Base-by-base conservation (phyloP, 2,113 vertebrate genomes). In the Vidua chalybeata region DNA sequence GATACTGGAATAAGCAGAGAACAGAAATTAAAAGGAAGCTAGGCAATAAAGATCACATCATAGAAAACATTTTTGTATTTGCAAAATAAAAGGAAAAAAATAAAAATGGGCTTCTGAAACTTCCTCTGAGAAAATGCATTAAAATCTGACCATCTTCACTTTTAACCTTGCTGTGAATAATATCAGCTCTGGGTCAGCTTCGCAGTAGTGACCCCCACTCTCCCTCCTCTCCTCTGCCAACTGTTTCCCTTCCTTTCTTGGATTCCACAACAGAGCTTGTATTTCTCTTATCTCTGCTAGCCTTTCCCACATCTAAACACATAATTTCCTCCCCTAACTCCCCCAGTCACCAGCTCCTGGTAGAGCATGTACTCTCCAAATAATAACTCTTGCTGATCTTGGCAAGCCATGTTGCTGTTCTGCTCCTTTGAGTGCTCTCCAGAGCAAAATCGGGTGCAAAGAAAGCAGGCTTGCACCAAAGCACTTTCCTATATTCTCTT, bases 211-310 rank as follows among this genome's bases (percentile, higher is more conserved):
- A 41, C 39, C 48, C 39, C 26, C 46, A 48, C 14, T 13, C 39
- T 31, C 7, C 63, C 33, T 56, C 48, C 30, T 52, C 45, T 37
- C 27, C 27, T 75, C 88, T 80, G 37, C 63, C 74, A 78, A 7
- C 6, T n/a, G 3, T 35, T 87, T 80, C n/a, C 6, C 37, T 78
- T 48, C 22, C 10, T 27, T 30, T 87, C 33, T 43, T 56, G 81
- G 17, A 33, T 77, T 88, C 14, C 75, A 86, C 27, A 84, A 27
- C 26, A 62, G 43, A 86, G 9, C 35, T 63, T 64, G 12, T 63
- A 76, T 73, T 89, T 93, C 59, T 85, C 63, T 90, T 91, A 93
- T 90, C 93, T 96, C 55, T 85, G 19, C 5, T 73, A 58, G 43
- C 26, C 2, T 1, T 79, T 67, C n/a, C 15, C 67, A 48, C 22